These are phyloP conservation scores for Eueremaeus valkanovi DNA, from an alignment of 2,888 invertebrate species.

Conservation along the genomic window DNA sequence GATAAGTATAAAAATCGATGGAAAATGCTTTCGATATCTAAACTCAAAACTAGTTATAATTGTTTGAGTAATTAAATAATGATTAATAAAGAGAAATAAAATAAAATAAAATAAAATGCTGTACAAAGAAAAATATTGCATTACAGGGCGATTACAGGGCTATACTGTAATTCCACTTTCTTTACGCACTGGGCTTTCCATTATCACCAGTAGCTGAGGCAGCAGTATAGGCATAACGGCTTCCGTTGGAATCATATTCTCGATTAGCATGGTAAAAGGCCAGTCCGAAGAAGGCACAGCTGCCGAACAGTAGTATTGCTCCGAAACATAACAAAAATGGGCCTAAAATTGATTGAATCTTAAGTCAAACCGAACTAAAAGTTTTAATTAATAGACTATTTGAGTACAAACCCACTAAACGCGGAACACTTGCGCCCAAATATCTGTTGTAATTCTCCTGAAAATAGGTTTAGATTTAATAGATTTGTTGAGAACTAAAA, in stretches of 20 bases:
- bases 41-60: too few species aligned
- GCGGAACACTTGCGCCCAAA: conserved; percentile 46
- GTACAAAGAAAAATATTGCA: neutral
- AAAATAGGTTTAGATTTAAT: neutral
- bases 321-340: conserved; percentile 46
- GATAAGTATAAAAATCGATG: neutral
- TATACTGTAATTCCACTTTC: too few species aligned
- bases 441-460: conserved; percentile 47
- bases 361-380: neutral
- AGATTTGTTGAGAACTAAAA: neutral
- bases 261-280: conserved; percentile 39
- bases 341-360: conserved; percentile 25
- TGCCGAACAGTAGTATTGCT: conserved; percentile 43
- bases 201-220: neutral
- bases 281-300: conserved; percentile 45
- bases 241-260: conserved; percentile 23
- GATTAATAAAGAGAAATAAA: neutral
- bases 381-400: neutral
- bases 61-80: too few species aligned
- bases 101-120: conserved; percentile 5
- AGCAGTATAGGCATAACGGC: neutral
- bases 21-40: too few species aligned
- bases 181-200: neutral
- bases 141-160: too few species aligned
- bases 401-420: conserved; percentile 44